Evolutionary conservation across 2,888 invertebrate genomes (phyloP).

Genomic region (Calameuta pallipes): DNA sequence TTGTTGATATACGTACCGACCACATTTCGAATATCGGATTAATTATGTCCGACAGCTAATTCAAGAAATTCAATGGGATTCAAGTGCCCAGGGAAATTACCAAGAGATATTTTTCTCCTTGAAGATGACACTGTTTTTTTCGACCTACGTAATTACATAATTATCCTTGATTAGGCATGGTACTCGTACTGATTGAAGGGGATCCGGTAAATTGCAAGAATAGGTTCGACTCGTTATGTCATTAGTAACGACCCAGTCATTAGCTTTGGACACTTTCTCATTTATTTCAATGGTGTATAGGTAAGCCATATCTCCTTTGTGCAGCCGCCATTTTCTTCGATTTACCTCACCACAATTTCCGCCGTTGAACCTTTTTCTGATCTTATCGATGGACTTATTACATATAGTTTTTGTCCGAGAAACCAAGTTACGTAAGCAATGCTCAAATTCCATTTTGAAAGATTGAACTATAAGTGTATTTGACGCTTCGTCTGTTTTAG

Average conservation of each 20-base stretch:
- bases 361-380: neutral
- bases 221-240: constrained; percentile 28
- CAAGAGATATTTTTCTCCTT: neutral
- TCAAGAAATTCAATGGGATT: neutral
- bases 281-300: neutral
- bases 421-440: neutral
- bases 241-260: constrained; percentile 23
- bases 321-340: neutral
- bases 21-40: neutral
- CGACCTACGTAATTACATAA: neutral
- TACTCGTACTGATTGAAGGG: neutral
- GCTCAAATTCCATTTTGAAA: no score
- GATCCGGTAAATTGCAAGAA: constrained; percentile 28
- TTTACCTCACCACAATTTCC: neutral
- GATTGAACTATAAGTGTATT: neutral
- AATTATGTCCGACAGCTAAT: neutral
- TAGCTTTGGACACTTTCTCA: neutral
- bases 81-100: neutral
- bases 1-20: neutral
- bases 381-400: neutral
- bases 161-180: neutral
- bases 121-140: neutral
- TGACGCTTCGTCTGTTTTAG: neutral
- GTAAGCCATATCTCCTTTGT: neutral
- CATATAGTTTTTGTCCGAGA: neutral